Evolutionary conservation across 2,113 vertebrate genomes (phyloP).

Genomic region (Neomonachus schauinslandi): DNA sequence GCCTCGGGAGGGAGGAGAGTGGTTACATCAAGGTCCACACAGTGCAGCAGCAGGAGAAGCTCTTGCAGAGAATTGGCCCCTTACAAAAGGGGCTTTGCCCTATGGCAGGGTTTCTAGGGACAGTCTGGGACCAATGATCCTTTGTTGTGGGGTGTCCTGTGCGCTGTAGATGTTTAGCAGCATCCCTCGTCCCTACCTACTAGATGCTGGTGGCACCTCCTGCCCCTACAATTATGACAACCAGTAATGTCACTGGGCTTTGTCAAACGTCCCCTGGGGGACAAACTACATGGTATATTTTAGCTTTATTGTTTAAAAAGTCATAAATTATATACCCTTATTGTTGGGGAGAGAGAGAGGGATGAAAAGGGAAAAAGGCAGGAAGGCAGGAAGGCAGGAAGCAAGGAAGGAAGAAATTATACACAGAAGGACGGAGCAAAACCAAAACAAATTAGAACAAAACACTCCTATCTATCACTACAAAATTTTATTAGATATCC

Average conservation of each 20-base stretch:
- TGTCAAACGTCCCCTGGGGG: background rate
- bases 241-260: background rate
- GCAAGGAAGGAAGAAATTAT: accelerated
- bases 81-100: background rate
- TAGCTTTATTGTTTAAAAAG: background rate
- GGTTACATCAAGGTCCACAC: too few species aligned
- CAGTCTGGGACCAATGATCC: too few species aligned
- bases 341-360: background rate
- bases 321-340: background rate
- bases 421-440: background rate
- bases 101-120: background rate
- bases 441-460: background rate
- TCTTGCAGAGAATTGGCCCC: background rate
- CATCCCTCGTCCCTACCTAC: background rate
- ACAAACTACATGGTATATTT: background rate
- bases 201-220: accelerated
- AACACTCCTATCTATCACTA: background rate
- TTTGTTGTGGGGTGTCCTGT: background rate
- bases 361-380: background rate
- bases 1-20: background rate
- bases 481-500: background rate
- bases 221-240: background rate
- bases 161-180: background rate
- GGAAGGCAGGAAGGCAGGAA: background rate
- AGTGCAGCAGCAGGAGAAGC: background rate